Conservation (phyloP, 1,140 invertebrate genomes). For the Venturia canescens region DNA sequence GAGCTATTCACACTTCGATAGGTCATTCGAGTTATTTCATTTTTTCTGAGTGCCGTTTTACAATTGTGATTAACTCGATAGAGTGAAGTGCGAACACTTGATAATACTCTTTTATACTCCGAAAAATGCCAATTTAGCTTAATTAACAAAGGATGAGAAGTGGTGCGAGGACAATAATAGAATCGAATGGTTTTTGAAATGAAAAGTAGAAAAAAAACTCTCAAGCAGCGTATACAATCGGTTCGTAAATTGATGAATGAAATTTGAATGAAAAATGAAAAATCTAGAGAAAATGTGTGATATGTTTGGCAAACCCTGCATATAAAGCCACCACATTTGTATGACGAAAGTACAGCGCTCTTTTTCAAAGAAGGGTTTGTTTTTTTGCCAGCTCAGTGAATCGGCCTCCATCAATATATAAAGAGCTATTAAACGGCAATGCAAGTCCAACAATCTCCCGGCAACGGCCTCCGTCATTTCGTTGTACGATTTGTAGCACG, state of each 20-base stretch:
- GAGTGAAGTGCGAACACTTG: too few species aligned
- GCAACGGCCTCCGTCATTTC: slow-evolving; percentile 89
- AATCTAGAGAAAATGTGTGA: background rate
- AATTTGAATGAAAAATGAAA: too few species aligned
- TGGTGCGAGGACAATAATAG: too few species aligned
- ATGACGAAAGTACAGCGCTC: slow-evolving; percentile 86
- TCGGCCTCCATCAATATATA: slow-evolving; percentile 88
- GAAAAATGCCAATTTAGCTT: too few species aligned
- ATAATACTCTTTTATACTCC: too few species aligned
- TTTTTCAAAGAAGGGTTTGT: slow-evolving; percentile 81
- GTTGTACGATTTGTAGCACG: slow-evolving; percentile 84
- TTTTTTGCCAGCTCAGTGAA: slow-evolving; percentile 82
- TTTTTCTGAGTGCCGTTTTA: slow-evolving; percentile 21
- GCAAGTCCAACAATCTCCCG: slow-evolving; percentile 86
- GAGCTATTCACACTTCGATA: too few species aligned
- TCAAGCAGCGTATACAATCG: too few species aligned
- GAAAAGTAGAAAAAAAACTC: too few species aligned
- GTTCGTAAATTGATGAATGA: too few species aligned
- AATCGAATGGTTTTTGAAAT: too few species aligned
- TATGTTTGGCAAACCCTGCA: slow-evolving; percentile 81
- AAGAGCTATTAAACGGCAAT: slow-evolving; percentile 84
- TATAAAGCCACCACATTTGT: slow-evolving; percentile 92
- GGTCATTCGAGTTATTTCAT: background rate
- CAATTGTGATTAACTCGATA: background rate
- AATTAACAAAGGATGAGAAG: too few species aligned